A percentile compares a stretch with the other conserved stretches of the same genome.
phyloP scores from a whole-genome alignment of 2,888 invertebrate genomes.

The Clusia tigrina region DNA sequence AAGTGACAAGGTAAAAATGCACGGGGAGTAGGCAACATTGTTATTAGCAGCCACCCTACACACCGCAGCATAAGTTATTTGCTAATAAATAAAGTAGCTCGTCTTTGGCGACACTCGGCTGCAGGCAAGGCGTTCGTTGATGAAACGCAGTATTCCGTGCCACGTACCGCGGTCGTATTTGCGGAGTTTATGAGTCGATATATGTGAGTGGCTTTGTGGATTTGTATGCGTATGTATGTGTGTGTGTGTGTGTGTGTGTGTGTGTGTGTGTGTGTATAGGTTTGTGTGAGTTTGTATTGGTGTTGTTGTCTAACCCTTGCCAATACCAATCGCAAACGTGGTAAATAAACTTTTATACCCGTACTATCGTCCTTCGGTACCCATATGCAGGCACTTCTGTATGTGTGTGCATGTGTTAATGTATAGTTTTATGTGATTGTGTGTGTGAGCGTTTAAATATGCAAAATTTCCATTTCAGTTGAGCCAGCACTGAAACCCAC shows the following conservation, averaged over 20 bases:
- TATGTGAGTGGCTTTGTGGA: slow-evolving; percentile 45
- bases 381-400: not conserved
- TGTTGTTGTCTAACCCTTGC: not conserved
- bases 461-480: slow-evolving; percentile 5
- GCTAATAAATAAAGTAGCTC: not conserved
- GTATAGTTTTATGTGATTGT: not conserved
- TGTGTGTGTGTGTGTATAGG: not conserved
- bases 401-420: not conserved
- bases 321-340: not conserved
- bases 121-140: not conserved
- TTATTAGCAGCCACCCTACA: slow-evolving; percentile 18
- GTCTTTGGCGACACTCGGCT: slow-evolving; percentile 1
- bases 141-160: too few species aligned
- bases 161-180: too few species aligned
- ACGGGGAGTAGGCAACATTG: not conserved
- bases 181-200: too few species aligned
- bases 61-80: slow-evolving; percentile 5
- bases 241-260: not conserved
- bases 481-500: not conserved
- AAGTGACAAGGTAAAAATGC: too few species aligned
- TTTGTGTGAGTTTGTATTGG: not conserved
- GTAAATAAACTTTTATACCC: slow-evolving; percentile 5
- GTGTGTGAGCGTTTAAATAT: not conserved
- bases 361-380: not conserved
- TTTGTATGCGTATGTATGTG: not conserved